Conservation (phyloP, 1,140 invertebrate species). For the Mactra quadrangularis region DNA sequence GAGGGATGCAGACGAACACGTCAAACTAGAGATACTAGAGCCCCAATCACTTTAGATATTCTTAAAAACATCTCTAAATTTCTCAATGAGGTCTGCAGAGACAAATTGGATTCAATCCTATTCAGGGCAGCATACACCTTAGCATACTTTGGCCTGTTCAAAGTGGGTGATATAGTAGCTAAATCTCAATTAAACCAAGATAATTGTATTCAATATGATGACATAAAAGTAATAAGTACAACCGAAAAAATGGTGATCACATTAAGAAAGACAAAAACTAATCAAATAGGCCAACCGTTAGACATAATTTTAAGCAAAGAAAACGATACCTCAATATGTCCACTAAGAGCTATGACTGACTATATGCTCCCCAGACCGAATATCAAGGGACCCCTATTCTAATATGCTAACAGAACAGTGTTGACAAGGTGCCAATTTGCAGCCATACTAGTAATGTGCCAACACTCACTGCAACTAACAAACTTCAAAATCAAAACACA, state of each 20-base stretch:
- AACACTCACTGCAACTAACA: no score
- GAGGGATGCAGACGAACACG: conserved; percentile 16
- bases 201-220: not conserved
- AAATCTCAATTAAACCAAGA: not conserved
- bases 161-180: conserved; percentile 41
- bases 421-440: no score
- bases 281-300: conserved; percentile 21
- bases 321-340: not conserved
- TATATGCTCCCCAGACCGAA: no score
- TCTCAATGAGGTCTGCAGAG: no score
- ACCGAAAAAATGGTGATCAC: no score
- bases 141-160: conserved; percentile 47
- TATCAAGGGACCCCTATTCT: no score
- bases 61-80: not conserved
- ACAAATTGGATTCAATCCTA: conserved; percentile 15
- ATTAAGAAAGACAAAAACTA: conserved; percentile 47
- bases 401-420: no score
- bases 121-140: conserved; percentile 18
- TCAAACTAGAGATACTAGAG: not conserved
- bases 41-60: not conserved
- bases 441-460: no score
- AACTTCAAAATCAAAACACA: conserved; percentile 10
- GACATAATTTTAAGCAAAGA: not conserved
- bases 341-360: no score
- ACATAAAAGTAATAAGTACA: not conserved